Percentiles rank a stretch among this genome's conserved stretches.
Conservation (phyloP, 2,797 vertebrate genomes). For the Halcyon leucocephala region DNA sequence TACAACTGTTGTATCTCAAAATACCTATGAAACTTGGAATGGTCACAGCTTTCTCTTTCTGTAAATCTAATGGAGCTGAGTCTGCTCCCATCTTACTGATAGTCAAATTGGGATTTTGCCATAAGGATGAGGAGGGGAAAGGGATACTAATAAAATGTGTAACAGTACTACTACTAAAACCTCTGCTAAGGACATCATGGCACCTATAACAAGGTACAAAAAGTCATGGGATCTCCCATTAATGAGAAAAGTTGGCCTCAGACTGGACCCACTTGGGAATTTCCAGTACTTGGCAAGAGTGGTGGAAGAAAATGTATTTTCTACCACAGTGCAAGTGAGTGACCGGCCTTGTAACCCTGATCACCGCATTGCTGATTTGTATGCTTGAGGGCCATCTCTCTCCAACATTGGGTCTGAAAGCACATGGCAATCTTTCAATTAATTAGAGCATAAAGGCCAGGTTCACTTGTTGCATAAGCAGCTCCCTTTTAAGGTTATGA, state of each 20-base stretch:
- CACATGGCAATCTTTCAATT: background rate
- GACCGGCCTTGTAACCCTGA: slow-evolving; percentile 29
- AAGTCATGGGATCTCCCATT: background rate
- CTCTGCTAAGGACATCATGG: background rate
- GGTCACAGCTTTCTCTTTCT: background rate
- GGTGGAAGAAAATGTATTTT: slow-evolving; percentile 18
- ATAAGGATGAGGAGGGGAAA: background rate
- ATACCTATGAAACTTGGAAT: background rate
- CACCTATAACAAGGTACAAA: background rate
- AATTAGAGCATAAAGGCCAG: background rate
- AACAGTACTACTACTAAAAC: background rate
- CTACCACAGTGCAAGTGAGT: background rate
- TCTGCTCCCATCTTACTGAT: background rate
- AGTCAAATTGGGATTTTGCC: background rate
- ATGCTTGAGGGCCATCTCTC: background rate
- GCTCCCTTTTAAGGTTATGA: slow-evolving; percentile 9
- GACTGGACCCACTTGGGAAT: slow-evolving; percentile 14
- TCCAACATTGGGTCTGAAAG: background rate
- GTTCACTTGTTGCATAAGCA: slow-evolving; percentile 29
- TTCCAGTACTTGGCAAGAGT: background rate
- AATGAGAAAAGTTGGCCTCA: background rate
- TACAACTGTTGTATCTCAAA: background rate
- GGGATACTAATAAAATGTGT: background rate
- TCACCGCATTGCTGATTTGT: background rate
- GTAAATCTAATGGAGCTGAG: background rate